These are phyloP conservation scores for Deroplatys truncata DNA, from an alignment of 2,888 invertebrate species.

Conservation along the genomic window DNA sequence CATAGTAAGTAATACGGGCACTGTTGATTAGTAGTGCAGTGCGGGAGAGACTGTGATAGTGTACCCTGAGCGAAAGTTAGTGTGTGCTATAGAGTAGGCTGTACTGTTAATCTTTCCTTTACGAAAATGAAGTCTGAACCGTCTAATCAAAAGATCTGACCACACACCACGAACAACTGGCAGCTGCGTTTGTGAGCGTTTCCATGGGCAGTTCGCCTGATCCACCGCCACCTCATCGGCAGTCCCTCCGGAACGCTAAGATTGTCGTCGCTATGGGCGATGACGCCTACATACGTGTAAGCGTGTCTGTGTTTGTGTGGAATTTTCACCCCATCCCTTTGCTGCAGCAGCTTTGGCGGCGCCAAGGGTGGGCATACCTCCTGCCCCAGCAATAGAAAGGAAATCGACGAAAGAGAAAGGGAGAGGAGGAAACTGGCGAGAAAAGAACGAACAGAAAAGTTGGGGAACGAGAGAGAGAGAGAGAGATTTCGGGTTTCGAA, in stretches of 20 bases:
- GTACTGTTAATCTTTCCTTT: neutral
- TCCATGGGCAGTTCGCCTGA: neutral
- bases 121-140: neutral
- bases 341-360: neutral
- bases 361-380: neutral
- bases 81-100: too few relatives aligned
- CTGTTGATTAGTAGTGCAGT: too few relatives aligned
- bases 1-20: too few relatives aligned
- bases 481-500: slow-evolving; percentile 2
- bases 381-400: neutral
- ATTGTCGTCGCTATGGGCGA: neutral
- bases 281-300: neutral
- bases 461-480: neutral
- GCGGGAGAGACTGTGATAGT: too few relatives aligned
- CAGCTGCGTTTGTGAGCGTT: neutral
- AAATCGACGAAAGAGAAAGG: neutral
- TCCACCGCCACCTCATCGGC: neutral
- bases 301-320: slow-evolving; percentile 14
- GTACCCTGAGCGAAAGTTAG: too few relatives aligned
- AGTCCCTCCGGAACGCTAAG: neutral
- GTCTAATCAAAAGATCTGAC: neutral
- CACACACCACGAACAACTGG: too few relatives aligned
- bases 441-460: slow-evolving; percentile 7
- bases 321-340: neutral
- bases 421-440: neutral